phyloP scores from a whole-genome alignment of 2,113 vertebrate species.

The Anser brachyrhynchus region DNA sequence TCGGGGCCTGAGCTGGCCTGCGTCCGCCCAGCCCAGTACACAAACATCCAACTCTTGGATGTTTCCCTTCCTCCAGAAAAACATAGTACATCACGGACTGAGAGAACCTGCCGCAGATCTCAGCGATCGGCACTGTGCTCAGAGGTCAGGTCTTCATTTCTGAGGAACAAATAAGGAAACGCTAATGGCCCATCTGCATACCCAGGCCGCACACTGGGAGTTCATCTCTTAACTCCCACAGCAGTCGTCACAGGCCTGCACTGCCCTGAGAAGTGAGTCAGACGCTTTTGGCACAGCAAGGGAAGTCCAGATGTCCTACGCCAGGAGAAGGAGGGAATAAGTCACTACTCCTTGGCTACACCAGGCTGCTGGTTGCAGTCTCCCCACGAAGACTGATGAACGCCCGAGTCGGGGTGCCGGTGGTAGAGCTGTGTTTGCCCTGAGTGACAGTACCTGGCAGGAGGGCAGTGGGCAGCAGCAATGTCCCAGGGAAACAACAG shows the following conservation, averaged over 20 bases:
- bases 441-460: neutral
- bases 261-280: neutral
- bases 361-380: neutral
- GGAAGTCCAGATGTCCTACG: neutral
- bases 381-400: neutral
- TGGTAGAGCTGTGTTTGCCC: neutral
- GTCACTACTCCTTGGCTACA: rapidly evolving
- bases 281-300: neutral
- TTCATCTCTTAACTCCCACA: neutral
- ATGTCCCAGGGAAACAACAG: neutral
- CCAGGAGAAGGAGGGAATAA: neutral
- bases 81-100: neutral
- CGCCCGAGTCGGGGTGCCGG: rapidly evolving
- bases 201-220: rapidly evolving
- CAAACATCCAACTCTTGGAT: neutral
- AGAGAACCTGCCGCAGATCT: neutral
- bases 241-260: rapidly evolving
- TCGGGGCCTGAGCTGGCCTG: neutral
- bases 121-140: neutral
- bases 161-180: neutral
- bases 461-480: neutral
- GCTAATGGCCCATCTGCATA: neutral
- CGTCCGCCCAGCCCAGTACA: neutral
- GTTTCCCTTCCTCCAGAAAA: neutral
- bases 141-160: neutral